Conservation (phyloP, 1,140 invertebrate genomes). For the Diorhabda carinulata region DNA sequence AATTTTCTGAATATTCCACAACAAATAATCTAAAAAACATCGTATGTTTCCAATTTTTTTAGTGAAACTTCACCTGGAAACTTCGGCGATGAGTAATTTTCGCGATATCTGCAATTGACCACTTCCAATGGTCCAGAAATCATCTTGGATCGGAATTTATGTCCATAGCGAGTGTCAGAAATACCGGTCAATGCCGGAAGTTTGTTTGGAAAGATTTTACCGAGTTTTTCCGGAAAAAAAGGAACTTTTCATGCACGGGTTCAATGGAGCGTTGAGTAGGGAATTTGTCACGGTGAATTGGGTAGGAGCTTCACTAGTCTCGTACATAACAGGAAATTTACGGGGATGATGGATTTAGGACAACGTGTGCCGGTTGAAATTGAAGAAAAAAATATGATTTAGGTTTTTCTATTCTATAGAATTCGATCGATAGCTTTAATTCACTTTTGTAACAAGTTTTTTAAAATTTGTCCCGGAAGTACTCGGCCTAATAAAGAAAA, state of each 20-base stretch:
- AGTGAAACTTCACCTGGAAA: slow-evolving; percentile 3
- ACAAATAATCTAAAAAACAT: too few species aligned
- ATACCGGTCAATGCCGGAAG: slow-evolving; percentile 9
- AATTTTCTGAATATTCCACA: too few species aligned
- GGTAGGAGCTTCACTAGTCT: slow-evolving; percentile 7
- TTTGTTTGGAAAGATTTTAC: slow-evolving; percentile 8
- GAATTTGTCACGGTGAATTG: slow-evolving; percentile 11
- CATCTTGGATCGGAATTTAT: slow-evolving; percentile 1
- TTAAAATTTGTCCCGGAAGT: too few species aligned
- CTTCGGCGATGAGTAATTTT: slow-evolving; percentile 6
- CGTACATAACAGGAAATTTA: neutral
- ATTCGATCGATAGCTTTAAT: too few species aligned
- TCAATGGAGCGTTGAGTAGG: slow-evolving; percentile 8
- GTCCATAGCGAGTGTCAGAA: slow-evolving; percentile 11
- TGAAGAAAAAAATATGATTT: neutral
- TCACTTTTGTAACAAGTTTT: too few species aligned
- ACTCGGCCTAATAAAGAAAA: too few species aligned
- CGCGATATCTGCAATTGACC: neutral
- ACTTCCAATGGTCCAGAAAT: slow-evolving; percentile 6
- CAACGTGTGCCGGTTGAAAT: neutral
- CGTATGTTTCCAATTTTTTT: too few species aligned
- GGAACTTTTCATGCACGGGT: slow-evolving; percentile 8
- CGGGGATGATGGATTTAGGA: neutral
- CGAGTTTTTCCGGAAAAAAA: neutral
- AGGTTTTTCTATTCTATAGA: too few species aligned